Evolutionary conservation across 2,113 vertebrate species (phyloP).

Genomic region (Talpa occidentalis): DNA sequence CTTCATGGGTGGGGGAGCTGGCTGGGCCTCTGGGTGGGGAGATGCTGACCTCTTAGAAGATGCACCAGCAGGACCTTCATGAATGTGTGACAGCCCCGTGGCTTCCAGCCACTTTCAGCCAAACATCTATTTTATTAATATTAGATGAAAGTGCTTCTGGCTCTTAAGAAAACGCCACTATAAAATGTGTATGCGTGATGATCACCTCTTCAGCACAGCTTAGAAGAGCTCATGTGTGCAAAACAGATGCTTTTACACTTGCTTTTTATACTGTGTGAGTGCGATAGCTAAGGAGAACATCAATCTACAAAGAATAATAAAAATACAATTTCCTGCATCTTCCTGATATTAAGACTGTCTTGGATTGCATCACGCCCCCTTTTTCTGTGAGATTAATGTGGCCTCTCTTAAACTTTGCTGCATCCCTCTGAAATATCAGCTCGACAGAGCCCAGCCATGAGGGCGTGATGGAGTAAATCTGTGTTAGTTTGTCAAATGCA

Average conservation of each 20-base stretch:
- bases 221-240: conserved; percentile 63
- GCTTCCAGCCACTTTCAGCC: conserved; percentile 58
- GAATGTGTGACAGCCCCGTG: not conserved
- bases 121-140: conserved; percentile 81
- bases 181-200: conserved; percentile 74
- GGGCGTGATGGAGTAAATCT: not conserved
- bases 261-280: conserved; percentile 70
- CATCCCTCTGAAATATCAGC: not conserved
- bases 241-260: conserved; percentile 60
- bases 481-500: rapidly evolving
- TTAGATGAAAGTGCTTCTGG: conserved; percentile 75
- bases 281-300: conserved; percentile 79
- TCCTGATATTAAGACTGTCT: conserved; percentile 63
- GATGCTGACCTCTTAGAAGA: not conserved
- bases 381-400: conserved; percentile 43
- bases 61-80: not conserved
- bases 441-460: not conserved
- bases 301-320: conserved; percentile 79
- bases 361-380: not conserved
- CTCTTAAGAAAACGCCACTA: conserved; percentile 79
- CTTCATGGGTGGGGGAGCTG: too few species aligned
- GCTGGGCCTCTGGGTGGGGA: not conserved
- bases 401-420: conserved; percentile 38
- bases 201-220: conserved; percentile 71
- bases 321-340: conserved; percentile 77